A percentile compares a stretch with the other conserved stretches of the same genome.
phyloP scores from a whole-genome alignment of 2,888 invertebrate species.

The Corythucha ciliata region DNA sequence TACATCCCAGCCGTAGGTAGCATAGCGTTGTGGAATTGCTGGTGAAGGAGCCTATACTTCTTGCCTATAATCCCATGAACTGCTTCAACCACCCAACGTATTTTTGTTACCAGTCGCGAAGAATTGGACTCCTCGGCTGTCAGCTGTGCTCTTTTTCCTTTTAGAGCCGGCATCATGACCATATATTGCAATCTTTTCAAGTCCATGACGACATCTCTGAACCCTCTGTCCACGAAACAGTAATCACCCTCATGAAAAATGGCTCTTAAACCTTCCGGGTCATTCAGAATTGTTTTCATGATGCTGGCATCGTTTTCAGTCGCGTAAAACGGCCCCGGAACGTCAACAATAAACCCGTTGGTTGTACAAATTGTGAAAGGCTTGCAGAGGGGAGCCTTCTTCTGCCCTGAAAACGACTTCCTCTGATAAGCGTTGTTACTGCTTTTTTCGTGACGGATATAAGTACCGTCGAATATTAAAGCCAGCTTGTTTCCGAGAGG shows the following conservation, averaged over 20 bases:
- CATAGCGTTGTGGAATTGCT: no score
- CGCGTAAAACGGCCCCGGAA: constrained; percentile 31
- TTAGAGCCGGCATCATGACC: constrained; percentile 36
- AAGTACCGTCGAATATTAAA: constrained; percentile 31
- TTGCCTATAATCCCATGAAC: constrained; percentile 30
- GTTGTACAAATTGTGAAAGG: constrained; percentile 36
- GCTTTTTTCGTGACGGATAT: constrained; percentile 32
- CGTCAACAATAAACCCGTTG: constrained; percentile 32
- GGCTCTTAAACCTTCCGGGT: constrained; percentile 29
- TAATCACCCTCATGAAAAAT: constrained; percentile 30
- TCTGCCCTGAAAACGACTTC: constrained; percentile 33
- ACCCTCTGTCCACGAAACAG: constrained; percentile 35
- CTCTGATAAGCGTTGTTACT: constrained; percentile 29
- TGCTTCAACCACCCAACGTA: constrained; percentile 32
- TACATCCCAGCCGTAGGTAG: no score
- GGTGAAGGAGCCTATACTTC: no score
- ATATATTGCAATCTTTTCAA: constrained; percentile 19
- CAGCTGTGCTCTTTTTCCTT: constrained; percentile 34
- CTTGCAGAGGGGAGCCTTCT: constrained; percentile 35
- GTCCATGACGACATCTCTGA: constrained; percentile 31
- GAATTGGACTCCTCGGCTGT: constrained; percentile 29
- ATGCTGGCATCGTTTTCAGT: constrained; percentile 36
- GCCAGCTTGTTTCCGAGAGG: constrained; percentile 9
- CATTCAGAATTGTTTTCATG: constrained; percentile 29
- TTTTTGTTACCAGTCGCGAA: constrained; percentile 31